These are phyloP conservation scores for Callopanchax toddi DNA, from an alignment of 2,113 vertebrate species.

Conservation along the genomic window DNA sequence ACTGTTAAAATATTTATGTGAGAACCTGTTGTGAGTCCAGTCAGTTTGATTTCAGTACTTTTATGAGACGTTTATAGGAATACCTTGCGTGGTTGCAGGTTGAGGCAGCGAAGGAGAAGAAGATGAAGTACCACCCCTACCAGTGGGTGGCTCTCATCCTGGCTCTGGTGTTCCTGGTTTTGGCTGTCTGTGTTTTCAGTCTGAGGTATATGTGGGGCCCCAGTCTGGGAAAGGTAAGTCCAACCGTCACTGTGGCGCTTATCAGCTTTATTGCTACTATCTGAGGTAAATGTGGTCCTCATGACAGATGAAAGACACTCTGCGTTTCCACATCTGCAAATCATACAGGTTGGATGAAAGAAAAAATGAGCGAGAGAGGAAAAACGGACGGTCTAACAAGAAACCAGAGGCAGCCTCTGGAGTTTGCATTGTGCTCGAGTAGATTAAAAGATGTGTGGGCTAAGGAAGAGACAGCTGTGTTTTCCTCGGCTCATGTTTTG, in stretches of 20 bases:
- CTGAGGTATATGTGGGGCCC: slow-evolving; percentile 77
- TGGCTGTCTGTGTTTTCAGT: slow-evolving; percentile 74
- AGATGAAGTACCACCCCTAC: slow-evolving; percentile 56
- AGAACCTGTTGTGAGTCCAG: background rate
- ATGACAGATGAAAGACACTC: slow-evolving; percentile 53
- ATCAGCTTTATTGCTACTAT: slow-evolving; percentile 31
- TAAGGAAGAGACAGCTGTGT: slow-evolving; percentile 49
- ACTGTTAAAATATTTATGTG: too few species aligned
- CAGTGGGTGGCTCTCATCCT: slow-evolving; percentile 71
- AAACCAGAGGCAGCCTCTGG: slow-evolving; percentile 23
- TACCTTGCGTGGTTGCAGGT: slow-evolving; percentile 58
- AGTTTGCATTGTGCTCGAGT: slow-evolving; percentile 34
- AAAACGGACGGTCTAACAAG: slow-evolving; percentile 46
- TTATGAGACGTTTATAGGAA: background rate
- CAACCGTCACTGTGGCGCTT: slow-evolving; percentile 20
- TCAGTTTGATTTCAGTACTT: background rate
- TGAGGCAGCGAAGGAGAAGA: slow-evolving; percentile 74
- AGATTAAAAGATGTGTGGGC: slow-evolving; percentile 63
- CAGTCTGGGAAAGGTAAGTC: slow-evolving; percentile 75
- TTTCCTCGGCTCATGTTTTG: slow-evolving; percentile 50
- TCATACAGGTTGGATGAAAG: slow-evolving; percentile 54
- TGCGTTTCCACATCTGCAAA: slow-evolving; percentile 45
- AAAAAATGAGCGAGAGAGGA: slow-evolving; percentile 15
- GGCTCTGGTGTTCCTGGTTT: slow-evolving; percentile 68
- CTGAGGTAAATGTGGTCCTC: slow-evolving; percentile 38